Base-by-base conservation (phyloP, 2,113 vertebrate species). In the Hippocampus comes region DNA sequence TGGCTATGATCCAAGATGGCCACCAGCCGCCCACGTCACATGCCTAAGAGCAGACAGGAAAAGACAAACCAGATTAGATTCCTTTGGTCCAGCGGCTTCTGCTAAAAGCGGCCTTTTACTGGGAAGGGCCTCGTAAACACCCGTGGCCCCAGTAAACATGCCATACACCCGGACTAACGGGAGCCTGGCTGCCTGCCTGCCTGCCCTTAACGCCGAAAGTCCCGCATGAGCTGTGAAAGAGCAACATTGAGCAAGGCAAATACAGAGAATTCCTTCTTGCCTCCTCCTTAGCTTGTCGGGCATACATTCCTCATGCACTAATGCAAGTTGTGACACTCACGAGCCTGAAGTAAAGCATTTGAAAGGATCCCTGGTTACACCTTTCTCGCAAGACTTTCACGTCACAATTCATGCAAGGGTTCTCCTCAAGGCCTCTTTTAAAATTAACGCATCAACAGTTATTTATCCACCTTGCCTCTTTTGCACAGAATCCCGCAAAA, bases 21-120 rank as follows among this genome's bases (percentile, higher is more conserved):
- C 70, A 59, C 42, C 41, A 72, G 72, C 74, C 75, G 8, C 65
- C 71, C 27, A 46, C 17, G 73, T 92, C 87, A 93, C 92, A 93
- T 93, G 79, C 84, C 92, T 93, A 34, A 18, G 72, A 68, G 75
- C 49, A 66, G 78, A 85, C 73, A 72, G 64, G 82, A 76, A 83
- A 55, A 69, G 70, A 67, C 68, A 74, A 74, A 74, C 46, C 67
- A n/a, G 78, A 70, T 91, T 78, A 91, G 78, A 18, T 55, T 76
- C 57, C 49, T 34, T 20, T 34, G 48, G 57, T 81, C 12, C 12
- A 46, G 43, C 43, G 81, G 53, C 20, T 56, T 87, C 80, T 87
- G 89, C 79, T 87, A 57, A 80, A 85, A 63, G 48, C 12, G 64
- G 25, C 20, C 12, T 68, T 71, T 83, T 59, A 77, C 59, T 53